Evolutionary conservation across 2,797 vertebrate species (phyloP).

Genomic region (Malurus leucopterus): DNA sequence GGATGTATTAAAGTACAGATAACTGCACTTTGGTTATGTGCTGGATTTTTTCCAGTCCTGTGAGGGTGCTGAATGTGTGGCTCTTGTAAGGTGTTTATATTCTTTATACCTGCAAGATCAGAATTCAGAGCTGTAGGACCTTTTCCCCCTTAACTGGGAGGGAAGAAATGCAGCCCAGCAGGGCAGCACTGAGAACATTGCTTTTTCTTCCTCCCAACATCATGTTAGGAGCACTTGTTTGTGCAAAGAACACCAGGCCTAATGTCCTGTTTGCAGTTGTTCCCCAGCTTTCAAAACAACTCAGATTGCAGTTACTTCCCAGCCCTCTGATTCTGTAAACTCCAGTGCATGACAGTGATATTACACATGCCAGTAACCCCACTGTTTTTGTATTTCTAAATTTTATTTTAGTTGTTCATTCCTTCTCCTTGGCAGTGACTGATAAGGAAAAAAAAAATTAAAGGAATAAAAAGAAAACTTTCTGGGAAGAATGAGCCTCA

Average conservation of each 20-base stretch:
- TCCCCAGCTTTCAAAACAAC: neutral
- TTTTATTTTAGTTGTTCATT: conserved; percentile 6
- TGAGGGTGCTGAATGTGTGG: neutral
- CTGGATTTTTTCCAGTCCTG: neutral
- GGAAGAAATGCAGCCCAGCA: neutral
- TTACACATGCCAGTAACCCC: neutral
- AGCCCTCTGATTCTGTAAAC: neutral
- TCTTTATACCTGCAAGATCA: neutral
- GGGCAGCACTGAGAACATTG: neutral
- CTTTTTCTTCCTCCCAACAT: neutral
- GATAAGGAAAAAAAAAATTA: neutral
- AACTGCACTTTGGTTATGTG: neutral
- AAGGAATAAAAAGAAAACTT: neutral
- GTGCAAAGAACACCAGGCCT: neutral
- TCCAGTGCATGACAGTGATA: neutral
- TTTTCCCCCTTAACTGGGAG: neutral
- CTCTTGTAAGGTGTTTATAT: neutral
- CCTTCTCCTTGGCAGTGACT: conserved; percentile 4
- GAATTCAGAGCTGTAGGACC: neutral
- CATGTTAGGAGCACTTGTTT: neutral
- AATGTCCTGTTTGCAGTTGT: neutral
- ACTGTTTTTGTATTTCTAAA: conserved; percentile 14
- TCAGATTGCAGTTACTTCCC: neutral
- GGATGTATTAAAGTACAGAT: neutral
- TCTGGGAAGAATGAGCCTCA: neutral